Base-by-base conservation (phyloP, 2,113 vertebrate species). In the Ginglymostoma cirratum region DNA sequence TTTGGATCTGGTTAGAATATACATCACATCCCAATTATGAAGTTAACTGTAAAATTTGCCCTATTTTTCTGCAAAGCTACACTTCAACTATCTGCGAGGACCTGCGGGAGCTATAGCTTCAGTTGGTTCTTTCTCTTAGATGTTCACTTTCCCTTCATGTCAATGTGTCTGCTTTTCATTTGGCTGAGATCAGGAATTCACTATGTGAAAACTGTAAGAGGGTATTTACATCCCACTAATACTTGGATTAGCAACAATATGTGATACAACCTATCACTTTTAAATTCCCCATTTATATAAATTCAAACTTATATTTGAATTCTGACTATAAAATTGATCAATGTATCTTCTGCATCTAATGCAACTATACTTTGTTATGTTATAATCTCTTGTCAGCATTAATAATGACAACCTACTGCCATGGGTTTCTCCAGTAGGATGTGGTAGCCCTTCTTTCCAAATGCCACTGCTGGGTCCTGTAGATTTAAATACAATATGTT, bases 371-470 rank as follows among this genome's bases (percentile, higher is more conserved):
- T 93, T 93, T 93, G 61, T 30, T 66, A 61, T 7, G 38, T 66
- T 34, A 93, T 65, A 38, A 93, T 38, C n/a, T 38, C 34, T 6
- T 19, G 19, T 1, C 55, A 66, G 5, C 21, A 93, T 61, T 67
- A 67, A 93, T 93, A 80, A 5, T 30, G 27, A 70, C 19, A 66
- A 98, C 98, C 98, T 96, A 98, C 98, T 42, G 98, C 98, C 98
- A 98, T 98, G 90, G 98, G 98, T 96, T 98, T 98, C 96, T 98
- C 98, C 97, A 98, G 96, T 34, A 98, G 96, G 94, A 98, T 96
- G 96, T 98, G 98, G 96, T 98, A 98, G 38, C 98, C 98, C 94
- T 97, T 98, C 93, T 97, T 97, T 14, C 98, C 98, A 96, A 98
- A 98, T 34, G 98, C 98, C 96, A 98, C 97, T 0, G 98, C 98